phyloP scores from a whole-genome alignment of 37 sponge, comb jelly and placozoan genomes.

The Cliona cf. orientalis region DNA sequence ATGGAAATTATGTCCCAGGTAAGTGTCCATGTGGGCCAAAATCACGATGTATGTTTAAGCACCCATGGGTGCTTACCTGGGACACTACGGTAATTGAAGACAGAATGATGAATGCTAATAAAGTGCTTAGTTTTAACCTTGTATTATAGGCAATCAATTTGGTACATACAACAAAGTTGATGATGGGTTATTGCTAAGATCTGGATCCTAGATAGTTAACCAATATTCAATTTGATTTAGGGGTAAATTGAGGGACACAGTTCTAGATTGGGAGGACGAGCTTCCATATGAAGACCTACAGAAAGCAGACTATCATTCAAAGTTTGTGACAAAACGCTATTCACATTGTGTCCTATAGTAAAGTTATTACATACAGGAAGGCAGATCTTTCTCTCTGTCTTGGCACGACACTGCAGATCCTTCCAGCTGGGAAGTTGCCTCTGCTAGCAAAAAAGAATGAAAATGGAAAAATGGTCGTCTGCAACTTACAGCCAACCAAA shows the following conservation, averaged over 20 bases:
- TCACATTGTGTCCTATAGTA: not conserved
- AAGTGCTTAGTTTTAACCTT: too few relatives aligned
- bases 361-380: slow-evolving; percentile 37
- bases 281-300: slow-evolving; percentile 83
- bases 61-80: too few relatives aligned
- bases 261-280: slow-evolving; percentile 95
- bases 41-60: too few relatives aligned
- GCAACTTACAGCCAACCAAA: slow-evolving; percentile 87
- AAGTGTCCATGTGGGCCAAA: too few relatives aligned
- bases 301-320: slow-evolving; percentile 80
- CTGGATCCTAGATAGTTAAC: too few relatives aligned
- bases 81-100: too few relatives aligned
- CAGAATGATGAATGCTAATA: too few relatives aligned
- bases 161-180: too few relatives aligned
- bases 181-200: too few relatives aligned
- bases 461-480: slow-evolving; percentile 76
- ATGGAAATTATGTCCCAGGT: too few relatives aligned
- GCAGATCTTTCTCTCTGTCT: slow-evolving; percentile 92
- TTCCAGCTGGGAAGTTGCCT: slow-evolving; percentile 85
- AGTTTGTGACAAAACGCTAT: slow-evolving; percentile 15
- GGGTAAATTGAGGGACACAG: slow-evolving; percentile 90
- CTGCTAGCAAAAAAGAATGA: slow-evolving; percentile 68
- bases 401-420: slow-evolving; percentile 93
- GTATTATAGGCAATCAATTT: too few relatives aligned
- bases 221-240: too few relatives aligned